Conservation (phyloP, 2,797 vertebrate genomes). For the Cichlasoma orientale region DNA sequence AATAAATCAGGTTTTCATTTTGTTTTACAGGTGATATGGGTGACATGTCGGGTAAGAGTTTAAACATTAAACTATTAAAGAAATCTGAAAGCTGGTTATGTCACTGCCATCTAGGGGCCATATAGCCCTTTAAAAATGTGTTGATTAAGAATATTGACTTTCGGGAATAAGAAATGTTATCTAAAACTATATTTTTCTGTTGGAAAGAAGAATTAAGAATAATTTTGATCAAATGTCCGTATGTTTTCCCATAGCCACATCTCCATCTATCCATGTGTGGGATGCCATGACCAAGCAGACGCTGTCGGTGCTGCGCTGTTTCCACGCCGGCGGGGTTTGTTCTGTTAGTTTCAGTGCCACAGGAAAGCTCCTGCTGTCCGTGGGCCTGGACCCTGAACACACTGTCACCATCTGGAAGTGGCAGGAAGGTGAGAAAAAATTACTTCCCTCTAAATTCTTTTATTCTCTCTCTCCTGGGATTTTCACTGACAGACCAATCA, state of each 20-base stretch:
- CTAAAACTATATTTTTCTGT: background rate
- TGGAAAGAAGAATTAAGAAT: background rate
- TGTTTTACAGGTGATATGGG: conserved; percentile 90
- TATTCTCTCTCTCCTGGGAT: background rate
- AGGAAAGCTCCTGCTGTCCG: conserved; percentile 93
- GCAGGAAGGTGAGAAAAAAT: conserved; percentile 90
- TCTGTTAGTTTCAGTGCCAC: conserved; percentile 98
- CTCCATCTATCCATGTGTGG: conserved; percentile 97
- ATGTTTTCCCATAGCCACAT: conserved; percentile 82
- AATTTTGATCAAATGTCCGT: background rate
- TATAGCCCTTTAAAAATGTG: background rate
- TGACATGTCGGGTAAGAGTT: conserved; percentile 94
- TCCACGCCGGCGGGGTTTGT: conserved; percentile 93
- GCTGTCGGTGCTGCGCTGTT: conserved; percentile 91
- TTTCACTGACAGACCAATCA: background rate
- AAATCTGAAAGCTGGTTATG: background rate
- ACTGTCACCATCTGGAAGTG: conserved; percentile 98
- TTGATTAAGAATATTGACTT: background rate
- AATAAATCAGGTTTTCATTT: conserved; percentile 20
- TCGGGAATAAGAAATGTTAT: background rate
- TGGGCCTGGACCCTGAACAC: conserved; percentile 93
- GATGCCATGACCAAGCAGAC: conserved; percentile 97
- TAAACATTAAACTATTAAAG: background rate
- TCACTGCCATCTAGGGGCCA: conserved; percentile 70
- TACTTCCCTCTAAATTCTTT: background rate